Evolutionary conservation across 2,797 vertebrate genomes (phyloP).

Genomic region (Tragelaphus eurycerus): DNA sequence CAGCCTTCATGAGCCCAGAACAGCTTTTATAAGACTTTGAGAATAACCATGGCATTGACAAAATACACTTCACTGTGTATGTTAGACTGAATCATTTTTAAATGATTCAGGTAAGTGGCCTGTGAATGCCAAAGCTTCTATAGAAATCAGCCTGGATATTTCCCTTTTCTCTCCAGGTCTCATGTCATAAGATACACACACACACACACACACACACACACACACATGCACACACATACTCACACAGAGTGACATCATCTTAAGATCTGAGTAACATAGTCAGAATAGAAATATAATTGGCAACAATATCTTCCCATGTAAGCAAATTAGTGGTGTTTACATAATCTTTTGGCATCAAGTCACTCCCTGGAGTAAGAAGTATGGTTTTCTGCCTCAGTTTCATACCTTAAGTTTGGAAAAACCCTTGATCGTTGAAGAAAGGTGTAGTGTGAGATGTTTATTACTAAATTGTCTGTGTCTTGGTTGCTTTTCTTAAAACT

Average conservation of each 20-base stretch:
- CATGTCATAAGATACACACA: background rate
- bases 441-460: background rate
- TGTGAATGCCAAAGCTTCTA: background rate
- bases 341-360: constrained; percentile 43
- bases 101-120: constrained; percentile 1
- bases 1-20: background rate
- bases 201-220: background rate
- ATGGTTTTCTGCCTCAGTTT: constrained; percentile 13
- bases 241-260: constrained; percentile 33
- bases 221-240: background rate
- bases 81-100: constrained; percentile 45
- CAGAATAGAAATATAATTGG: constrained; percentile 46
- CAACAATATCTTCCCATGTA: constrained; percentile 27
- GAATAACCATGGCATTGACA: constrained; percentile 14
- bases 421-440: constrained; percentile 7
- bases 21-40: constrained; percentile 28
- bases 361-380: constrained; percentile 6
- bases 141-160: background rate
- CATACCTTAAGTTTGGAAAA: background rate
- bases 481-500: background rate
- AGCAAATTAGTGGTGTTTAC: constrained; percentile 50
- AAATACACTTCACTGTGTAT: constrained; percentile 37
- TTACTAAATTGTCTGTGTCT: background rate
- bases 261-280: constrained; percentile 15
- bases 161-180: background rate